Evolutionary conservation across 2,113 vertebrate species (phyloP).

Genomic region (Micromys minutus): DNA sequence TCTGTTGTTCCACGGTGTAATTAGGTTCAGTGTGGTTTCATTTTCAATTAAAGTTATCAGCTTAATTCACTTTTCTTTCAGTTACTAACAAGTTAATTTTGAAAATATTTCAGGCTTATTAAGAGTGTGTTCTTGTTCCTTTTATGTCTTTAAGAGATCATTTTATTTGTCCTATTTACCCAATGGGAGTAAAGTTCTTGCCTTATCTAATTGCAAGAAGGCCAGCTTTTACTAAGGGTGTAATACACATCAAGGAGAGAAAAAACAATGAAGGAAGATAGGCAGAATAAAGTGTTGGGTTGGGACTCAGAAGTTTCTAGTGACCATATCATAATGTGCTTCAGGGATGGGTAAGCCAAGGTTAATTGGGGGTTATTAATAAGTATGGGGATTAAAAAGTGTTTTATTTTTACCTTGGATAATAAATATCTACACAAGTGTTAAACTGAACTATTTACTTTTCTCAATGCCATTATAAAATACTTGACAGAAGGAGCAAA

Average conservation of each 20-base stretch:
- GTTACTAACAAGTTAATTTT: conserved; percentile 60
- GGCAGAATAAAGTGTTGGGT: neutral
- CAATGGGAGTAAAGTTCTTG: neutral
- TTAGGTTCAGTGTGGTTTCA: conserved; percentile 62
- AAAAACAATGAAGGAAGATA: neutral
- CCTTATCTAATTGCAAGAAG: neutral
- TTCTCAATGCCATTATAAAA: neutral
- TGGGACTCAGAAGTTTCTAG: neutral
- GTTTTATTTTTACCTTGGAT: neutral
- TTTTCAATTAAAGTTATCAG: conserved; percentile 69
- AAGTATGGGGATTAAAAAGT: neutral
- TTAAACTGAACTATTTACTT: neutral
- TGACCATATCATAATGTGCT: neutral
- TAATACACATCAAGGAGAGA: neutral
- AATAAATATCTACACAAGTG: neutral
- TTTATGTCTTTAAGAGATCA: conserved; percentile 42
- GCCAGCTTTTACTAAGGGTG: neutral
- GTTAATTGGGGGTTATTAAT: neutral
- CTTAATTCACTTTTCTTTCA: conserved; percentile 62
- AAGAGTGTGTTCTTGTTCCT: neutral
- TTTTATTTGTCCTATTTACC: conserved; percentile 49
- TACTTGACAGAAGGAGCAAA: neutral
- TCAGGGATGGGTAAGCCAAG: neutral
- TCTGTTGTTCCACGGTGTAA: neutral
- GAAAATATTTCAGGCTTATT: conserved; percentile 51